Conservation (phyloP, 2,797 vertebrate species). For the Argya squamiceps region DNA sequence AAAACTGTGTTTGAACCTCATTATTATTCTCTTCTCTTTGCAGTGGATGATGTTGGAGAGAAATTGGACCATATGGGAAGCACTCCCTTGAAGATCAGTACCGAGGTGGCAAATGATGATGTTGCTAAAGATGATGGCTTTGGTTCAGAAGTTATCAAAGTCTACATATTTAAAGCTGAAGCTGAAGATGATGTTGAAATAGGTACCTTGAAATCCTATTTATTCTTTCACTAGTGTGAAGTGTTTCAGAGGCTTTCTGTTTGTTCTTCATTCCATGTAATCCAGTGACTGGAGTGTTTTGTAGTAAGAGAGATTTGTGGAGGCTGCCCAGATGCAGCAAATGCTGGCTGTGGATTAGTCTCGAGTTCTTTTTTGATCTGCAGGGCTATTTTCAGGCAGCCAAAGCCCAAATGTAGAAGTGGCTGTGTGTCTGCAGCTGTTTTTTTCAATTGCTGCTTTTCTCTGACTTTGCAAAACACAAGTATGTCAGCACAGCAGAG, state of each 20-base stretch:
- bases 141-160: constrained; percentile 98
- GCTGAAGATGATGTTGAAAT: constrained; percentile 97
- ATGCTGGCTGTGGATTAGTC: not conserved
- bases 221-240: not conserved
- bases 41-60: constrained; percentile 97
- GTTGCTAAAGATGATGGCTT: constrained; percentile 91
- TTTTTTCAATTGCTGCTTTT: not conserved
- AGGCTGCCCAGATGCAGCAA: not conserved
- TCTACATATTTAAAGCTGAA: constrained; percentile 99
- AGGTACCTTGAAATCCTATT: constrained; percentile 75
- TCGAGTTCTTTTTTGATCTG: not conserved
- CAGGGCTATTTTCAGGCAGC: not conserved
- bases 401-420: not conserved
- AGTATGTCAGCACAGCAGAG: not conserved
- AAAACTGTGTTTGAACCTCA: not conserved
- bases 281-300: not conserved
- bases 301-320: not conserved
- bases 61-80: constrained; percentile 94
- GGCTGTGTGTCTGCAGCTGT: not conserved
- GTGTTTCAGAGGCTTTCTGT: not conserved
- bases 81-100: constrained; percentile 93
- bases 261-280: not conserved
- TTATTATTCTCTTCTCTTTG: constrained; percentile 49
- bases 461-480: not conserved
- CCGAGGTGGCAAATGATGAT: constrained; percentile 91